Percentiles rank a stretch among this genome's conserved stretches.
Conservation (phyloP, 2,888 invertebrate species). For the Dexiosoma caninum region DNA sequence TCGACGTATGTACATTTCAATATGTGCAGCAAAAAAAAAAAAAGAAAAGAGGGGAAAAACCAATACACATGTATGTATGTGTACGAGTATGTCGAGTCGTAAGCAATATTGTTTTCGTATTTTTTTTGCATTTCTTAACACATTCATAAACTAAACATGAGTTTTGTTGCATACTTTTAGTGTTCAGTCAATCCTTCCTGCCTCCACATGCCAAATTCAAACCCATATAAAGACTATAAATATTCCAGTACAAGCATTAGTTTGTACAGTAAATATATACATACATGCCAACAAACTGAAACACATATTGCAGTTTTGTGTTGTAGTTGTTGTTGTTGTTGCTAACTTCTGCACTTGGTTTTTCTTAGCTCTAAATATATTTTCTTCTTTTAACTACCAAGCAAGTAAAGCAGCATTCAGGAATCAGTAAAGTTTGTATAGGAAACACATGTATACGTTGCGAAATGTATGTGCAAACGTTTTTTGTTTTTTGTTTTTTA, state of each 20-base stretch:
- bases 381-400: neutral
- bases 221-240: neutral
- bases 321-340: slow-evolving; percentile 7
- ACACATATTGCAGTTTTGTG: neutral
- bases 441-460: neutral
- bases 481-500: neutral
- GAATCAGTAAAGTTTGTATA: neutral
- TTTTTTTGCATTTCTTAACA: slow-evolving; percentile 1
- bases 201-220: no score
- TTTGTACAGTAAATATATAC: slow-evolving; percentile 17
- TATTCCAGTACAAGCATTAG: slow-evolving; percentile 11
- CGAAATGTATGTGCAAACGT: neutral
- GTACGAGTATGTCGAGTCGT: neutral
- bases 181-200: neutral
- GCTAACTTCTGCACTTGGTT: neutral
- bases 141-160: slow-evolving; percentile 36
- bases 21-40: no score
- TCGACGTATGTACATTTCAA: neutral
- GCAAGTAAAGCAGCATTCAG: neutral
- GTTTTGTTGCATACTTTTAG: slow-evolving; percentile 2
- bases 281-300: neutral
- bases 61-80: no score
- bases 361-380: neutral
- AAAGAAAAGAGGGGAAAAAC: neutral
- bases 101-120: neutral